Evolutionary conservation across 2,888 invertebrate species (phyloP).

Genomic region (Augiades crinisus): DNA sequence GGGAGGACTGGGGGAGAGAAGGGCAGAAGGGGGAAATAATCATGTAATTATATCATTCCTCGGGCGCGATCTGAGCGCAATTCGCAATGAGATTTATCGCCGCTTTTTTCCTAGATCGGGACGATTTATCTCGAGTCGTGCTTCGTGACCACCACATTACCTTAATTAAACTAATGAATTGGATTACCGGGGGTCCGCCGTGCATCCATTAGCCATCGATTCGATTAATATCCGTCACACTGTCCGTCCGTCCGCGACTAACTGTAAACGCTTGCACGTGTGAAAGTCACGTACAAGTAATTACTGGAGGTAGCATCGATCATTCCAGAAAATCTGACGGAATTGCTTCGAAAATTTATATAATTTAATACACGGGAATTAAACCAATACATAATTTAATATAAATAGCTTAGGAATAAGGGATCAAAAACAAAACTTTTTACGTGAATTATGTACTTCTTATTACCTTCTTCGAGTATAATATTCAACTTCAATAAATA

Average conservation of each 20-base stretch:
- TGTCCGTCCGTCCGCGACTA: constrained; percentile 5
- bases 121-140: constrained; percentile 24
- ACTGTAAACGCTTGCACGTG: constrained; percentile 13
- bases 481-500: too few relatives aligned
- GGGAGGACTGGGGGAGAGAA: neutral
- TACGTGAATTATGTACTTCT: too few relatives aligned
- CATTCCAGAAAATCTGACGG: constrained; percentile 4
- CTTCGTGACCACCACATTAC: constrained; percentile 23
- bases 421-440: too few relatives aligned
- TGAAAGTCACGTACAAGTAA: constrained; percentile 18
- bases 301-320: constrained; percentile 16
- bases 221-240: constrained; percentile 23
- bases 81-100: constrained; percentile 27
- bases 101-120: constrained; percentile 18
- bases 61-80: constrained; percentile 20
- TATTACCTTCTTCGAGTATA: too few relatives aligned
- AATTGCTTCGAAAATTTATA: neutral
- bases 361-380: neutral
- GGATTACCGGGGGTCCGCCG: constrained; percentile 19
- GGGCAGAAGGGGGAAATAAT: constrained; percentile 11
- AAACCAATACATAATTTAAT: neutral
- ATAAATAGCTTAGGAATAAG: neutral
- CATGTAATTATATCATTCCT: constrained; percentile 20
- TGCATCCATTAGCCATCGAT: constrained; percentile 19
- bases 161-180: constrained; percentile 27